Percentiles rank a stretch among this genome's conserved stretches.
Evolutionary conservation across 2,888 invertebrate species (phyloP).

Genomic region (Ectemnius lituratus): DNA sequence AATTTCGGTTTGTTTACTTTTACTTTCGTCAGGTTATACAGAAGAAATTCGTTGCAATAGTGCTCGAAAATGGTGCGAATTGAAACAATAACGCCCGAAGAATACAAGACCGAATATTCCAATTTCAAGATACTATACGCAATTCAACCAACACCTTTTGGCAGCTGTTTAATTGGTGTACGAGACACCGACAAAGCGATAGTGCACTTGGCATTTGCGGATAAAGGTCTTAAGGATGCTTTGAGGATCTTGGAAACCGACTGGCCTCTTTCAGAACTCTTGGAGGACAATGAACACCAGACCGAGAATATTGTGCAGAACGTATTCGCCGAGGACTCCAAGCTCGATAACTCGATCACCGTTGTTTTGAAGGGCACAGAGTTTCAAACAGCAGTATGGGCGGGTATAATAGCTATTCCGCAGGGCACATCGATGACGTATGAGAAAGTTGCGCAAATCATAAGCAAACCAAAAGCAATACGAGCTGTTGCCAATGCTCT

Average conservation of each 20-base stretch:
- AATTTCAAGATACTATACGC: conserved; percentile 60
- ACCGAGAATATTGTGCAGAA: conserved; percentile 41
- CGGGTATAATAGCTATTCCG: conserved; percentile 60
- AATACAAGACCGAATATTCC: conserved; percentile 28
- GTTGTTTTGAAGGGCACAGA: conserved; percentile 69
- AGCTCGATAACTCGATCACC: conserved; percentile 23
- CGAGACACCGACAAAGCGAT: conserved; percentile 55
- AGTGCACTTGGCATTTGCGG: conserved; percentile 61
- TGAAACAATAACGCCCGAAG: conserved; percentile 30
- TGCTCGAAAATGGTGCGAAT: conserved; percentile 33
- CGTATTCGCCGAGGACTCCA: conserved; percentile 46
- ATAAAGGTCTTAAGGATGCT: conserved; percentile 43
- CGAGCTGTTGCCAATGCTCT: conserved; percentile 69
- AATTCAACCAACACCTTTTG: conserved; percentile 64
- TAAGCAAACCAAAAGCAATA: conserved; percentile 64
- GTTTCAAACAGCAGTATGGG: conserved; percentile 71
- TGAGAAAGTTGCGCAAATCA: conserved; percentile 61
- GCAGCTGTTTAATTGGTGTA: conserved; percentile 65
- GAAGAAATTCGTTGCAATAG: background rate
- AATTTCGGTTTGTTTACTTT: background rate
- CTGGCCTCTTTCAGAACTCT: conserved; percentile 59
- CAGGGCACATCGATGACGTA: conserved; percentile 62
- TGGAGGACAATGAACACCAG: conserved; percentile 33
- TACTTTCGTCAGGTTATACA: background rate
- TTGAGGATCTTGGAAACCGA: conserved; percentile 49